Evolutionary conservation across 2,888 invertebrate genomes (phyloP), one percentile per base, ranked within the genome.

Genomic region (Onchidella celtica): DNA sequence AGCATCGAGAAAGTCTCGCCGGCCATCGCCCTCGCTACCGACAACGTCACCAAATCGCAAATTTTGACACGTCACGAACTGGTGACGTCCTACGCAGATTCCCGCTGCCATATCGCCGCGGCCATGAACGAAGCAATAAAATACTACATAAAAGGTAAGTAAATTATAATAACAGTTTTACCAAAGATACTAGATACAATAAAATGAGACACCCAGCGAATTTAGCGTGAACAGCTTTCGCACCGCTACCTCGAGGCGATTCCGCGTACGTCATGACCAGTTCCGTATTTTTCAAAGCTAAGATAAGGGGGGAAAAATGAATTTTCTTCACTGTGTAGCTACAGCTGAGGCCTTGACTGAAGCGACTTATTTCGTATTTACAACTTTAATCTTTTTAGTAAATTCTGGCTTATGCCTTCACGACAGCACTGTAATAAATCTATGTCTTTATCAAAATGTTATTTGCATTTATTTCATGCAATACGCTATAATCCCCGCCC

Each of bases 31-130:
- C 85, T 89, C 36, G 93, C 93, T 3, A 85, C 87, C 4, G 81
- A 86, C 40, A 73, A 89, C 21, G 85, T 86, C 2, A 78, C 84
- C 6, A 61, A 85, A 17, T 82, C 83, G 0, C 78, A 83, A 9
- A 69, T 86, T n/a, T 68, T 87, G 21, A 55, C 80, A 24, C 57
- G 72, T 1, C 79, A 84, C 63, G 70, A 74, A 97, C 69, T 90
- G 9, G 80, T 75, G 1, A 88, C 89, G 3, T 76, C 72, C 1
- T 91, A 89, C 74, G 84, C 84, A 11, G 89, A 91, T 72, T 88
- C 91, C 0, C 83, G 87, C 29, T 92, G 92, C 61, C 83, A 87
- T 24, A 88, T 87, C 21, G 88, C 89, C 0, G 83, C 86, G n/a
- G 90, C 89, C 1, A 90, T 91, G 73, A 89, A 90, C 34, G 84